Evolutionary conservation across 1,140 invertebrate species (phyloP), one percentile per base, ranked within the genome.

Genomic region (Drosophila kohkoa): DNA sequence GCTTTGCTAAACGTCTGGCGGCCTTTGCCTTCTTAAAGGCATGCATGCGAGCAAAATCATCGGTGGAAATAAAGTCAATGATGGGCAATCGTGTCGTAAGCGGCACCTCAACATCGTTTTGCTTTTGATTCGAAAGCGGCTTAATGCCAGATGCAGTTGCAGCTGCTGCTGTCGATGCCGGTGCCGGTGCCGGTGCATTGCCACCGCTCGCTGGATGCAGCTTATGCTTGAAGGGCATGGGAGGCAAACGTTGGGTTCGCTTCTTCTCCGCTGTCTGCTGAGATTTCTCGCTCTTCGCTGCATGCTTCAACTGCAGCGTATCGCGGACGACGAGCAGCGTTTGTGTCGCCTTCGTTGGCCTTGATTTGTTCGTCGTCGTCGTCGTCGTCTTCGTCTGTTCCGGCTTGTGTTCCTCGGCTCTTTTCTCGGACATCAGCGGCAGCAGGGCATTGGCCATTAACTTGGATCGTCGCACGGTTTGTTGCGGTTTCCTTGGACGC

Each of bases 41-140:
- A 8, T 41, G 48, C 74, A 83, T 72, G 1, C 51, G 72, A 2
- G 77, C 69, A n/a, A 87, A 87, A 32, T 88, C 83, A n/a, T 72
- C 65, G 13, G 83, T 88, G 7, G 83, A 87, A 10, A 83, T 87
- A 11, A 80, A 80, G 35, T 87, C 83, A 25, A 88, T 88, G 67
- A 87, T 83, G 51, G 83, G 80, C 64, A 88, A 30, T n/a, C 70
- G 83, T 5, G 25, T 66, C 28, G 71, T 64, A 10, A 87, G 54
- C 2, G 82, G 82, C 11, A 87, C 76, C 16, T 77, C 64, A 5
- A 82, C 13, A 1, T 73, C 55, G 0, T 10, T 4, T 6, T 6
- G 2, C 28, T 30, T 35, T 32, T 52, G 51, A 51, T 2, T 46
- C 1, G 28, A 30, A 3, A 30, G 45, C 11, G 46, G 20, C 3